Base-by-base conservation (phyloP, 2,113 vertebrate genomes). In the Myiozetetes cayanensis region DNA sequence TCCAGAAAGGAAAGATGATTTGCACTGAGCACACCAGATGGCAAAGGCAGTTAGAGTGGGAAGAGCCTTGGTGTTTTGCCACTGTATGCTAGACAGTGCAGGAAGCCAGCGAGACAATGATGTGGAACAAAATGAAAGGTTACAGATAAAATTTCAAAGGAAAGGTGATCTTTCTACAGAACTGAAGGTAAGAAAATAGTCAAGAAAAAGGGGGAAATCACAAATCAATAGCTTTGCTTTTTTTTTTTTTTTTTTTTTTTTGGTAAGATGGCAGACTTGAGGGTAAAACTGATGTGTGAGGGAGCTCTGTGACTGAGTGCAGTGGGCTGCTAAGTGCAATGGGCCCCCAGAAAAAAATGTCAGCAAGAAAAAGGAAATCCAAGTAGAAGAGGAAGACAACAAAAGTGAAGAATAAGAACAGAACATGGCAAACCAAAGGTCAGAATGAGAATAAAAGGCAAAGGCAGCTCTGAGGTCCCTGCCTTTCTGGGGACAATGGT, bases 31-130 rank as follows among this genome's bases (percentile, higher is more conserved):
- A 27, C 2, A 16, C n/a, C 91, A 95, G 93, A 96, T 92, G 94
- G 93, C 65, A 87, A 91, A 88, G 33, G 52, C 66, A 84, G 63
- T 89, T 89, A 87, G 27, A 85, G 44, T 37, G 49, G 52, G 44
- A 92, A 88, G 70, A 93, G 49, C 23, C 18, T 87, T 92, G 94
- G 68, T 92, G 53, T 31, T 85, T 88, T 94, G 92, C 88, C 90
- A 91, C 25, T 46, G 8, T 28, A 37, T 63, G 10, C 24, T 39
- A 67, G 47, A 41, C 22, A 68, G 50, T 24, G 22, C 31, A 80
- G 83, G 44, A 72, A 88, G 71, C 59, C 88, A 92, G 31, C 12
- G 47, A 89, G 43, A 85, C 46, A 88, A 94, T 8, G 9, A n/a
- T n/a, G 56, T 58, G 35, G 75, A 80, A 89, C 84, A 65, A 87